Evolutionary conservation across 64 coral and sea anemone genomes (phyloP), one percentile per base, ranked within the genome.

Genomic region (Hydrozoanthus tunicans): DNA sequence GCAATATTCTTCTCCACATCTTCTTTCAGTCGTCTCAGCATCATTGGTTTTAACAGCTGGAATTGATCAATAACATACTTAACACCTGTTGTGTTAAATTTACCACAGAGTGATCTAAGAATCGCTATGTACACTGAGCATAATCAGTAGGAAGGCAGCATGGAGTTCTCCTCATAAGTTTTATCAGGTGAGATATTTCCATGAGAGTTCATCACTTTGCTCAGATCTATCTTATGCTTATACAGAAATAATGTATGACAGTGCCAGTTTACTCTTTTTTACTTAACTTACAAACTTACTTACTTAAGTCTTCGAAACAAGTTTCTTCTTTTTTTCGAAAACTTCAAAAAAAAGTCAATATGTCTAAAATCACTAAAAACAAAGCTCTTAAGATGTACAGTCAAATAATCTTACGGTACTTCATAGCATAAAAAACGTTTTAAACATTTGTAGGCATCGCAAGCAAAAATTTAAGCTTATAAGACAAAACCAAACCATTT

Each of bases 1-100:
- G 97, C 97, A 91, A 99, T 95, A 89, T 95, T 99, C 77, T 99
- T 99, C 84, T 99, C 97, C 17, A 99, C 97, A 90, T 99, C 97
- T 93, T 99, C 97, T 58, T 99, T 99, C 58, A 99, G 79, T 79
- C 97, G 82, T 63, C 97, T 89, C 65, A 99, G 77, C 97, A 99
- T 99, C 97, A 99, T 99, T 85, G 97, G 97, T 86, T 95, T 95
- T 76, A 99, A 25, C 17, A 99, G 94, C 97, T 93, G 52, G 59
- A 83, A 83, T 15, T 51, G n/a, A 59, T 6, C 5, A 75, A 52
- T 14, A 69, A 66, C 14, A 64, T 43, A 43, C 32, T 43, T 24
- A 54, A 66, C 6, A n/a, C 10, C 7, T 27, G 9, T 43, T 62
- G 12, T 62, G 11, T 43, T 23, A 79, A 3, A 7, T 24, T 15